Evolutionary conservation across 2,113 vertebrate species (phyloP).

Genomic region (Indicator maculatus): DNA sequence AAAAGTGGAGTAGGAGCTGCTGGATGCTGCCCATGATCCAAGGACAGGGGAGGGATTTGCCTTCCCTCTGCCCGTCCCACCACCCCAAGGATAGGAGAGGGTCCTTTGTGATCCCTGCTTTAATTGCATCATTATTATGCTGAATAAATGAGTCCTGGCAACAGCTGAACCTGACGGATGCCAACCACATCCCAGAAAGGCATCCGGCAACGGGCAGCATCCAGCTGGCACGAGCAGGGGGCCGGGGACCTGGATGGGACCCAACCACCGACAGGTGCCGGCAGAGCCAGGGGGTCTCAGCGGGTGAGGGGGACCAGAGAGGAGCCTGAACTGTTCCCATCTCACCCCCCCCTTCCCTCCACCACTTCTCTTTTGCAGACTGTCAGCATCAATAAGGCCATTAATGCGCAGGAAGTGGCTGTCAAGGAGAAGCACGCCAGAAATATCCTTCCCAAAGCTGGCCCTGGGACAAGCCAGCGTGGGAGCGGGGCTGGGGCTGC

Average conservation of each 20-base stretch:
- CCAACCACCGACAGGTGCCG: slow-evolving; percentile 21
- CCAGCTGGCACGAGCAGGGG: slow-evolving; percentile 59
- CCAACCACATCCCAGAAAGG: slow-evolving; percentile 61
- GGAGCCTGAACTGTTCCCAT: not conserved
- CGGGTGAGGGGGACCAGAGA: not conserved
- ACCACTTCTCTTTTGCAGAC: slow-evolving; percentile 81
- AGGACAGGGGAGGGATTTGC: not conserved
- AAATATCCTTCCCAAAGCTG: slow-evolving; percentile 91
- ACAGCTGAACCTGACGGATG: slow-evolving; percentile 64
- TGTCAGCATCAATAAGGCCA: slow-evolving; percentile 99
- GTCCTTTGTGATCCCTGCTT: slow-evolving; percentile 47
- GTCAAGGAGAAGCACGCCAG: slow-evolving; percentile 99
- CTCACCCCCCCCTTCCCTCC: not conserved
- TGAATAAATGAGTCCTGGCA: slow-evolving; percentile 51
- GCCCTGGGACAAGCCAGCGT: not conserved
- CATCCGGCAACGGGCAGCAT: slow-evolving; percentile 22
- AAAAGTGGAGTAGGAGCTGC: accelerated
- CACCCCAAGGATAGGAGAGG: not conserved
- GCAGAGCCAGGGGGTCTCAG: not conserved
- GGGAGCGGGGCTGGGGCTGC: not conserved
- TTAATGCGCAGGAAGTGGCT: slow-evolving; percentile 98
- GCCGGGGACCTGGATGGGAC: not conserved
- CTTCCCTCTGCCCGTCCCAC: not conserved
- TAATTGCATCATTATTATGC: slow-evolving; percentile 62
- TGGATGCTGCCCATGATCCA: not conserved